These are phyloP conservation scores for Crocuta crocuta DNA, from an alignment of 2,113 vertebrate genomes.

Conservation along the genomic window DNA sequence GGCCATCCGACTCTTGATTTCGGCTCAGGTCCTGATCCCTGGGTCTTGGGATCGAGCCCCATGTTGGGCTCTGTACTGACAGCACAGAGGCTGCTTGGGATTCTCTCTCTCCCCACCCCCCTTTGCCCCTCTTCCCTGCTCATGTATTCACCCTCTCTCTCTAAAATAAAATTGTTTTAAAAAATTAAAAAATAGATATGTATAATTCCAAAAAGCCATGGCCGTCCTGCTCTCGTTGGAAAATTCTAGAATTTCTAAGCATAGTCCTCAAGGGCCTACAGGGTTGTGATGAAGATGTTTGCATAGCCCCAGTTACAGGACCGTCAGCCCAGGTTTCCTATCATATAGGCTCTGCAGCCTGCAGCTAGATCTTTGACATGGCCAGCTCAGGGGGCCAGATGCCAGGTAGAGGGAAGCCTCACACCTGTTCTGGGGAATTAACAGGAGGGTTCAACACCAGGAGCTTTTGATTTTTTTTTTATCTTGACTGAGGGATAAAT, in stretches of 20 bases:
- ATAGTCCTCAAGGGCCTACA: background rate
- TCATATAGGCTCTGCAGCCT: background rate
- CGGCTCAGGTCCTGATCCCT: no score
- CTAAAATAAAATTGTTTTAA: no score
- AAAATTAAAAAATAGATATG: no score
- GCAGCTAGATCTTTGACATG: background rate
- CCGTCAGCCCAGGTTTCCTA: background rate
- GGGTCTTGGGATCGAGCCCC: no score
- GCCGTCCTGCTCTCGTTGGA: background rate
- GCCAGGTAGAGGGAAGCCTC: background rate
- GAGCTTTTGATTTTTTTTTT: background rate
- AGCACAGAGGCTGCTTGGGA: no score
- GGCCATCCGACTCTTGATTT: no score
- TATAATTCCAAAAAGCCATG: background rate
- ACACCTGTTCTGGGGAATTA: background rate
- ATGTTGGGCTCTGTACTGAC: no score
- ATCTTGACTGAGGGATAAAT: background rate
- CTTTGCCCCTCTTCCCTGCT: no score
- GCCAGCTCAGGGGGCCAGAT: background rate
- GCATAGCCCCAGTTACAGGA: no score
- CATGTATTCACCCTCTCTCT: no score
- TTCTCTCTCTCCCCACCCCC: no score
- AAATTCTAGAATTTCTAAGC: background rate
- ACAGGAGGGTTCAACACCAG: background rate
- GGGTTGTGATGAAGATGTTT: background rate